A percentile compares a stretch with the other conserved stretches of the same genome.
Evolutionary conservation across 1,140 invertebrate species (phyloP).

Genomic region (Brachionus calyciflorus): DNA sequence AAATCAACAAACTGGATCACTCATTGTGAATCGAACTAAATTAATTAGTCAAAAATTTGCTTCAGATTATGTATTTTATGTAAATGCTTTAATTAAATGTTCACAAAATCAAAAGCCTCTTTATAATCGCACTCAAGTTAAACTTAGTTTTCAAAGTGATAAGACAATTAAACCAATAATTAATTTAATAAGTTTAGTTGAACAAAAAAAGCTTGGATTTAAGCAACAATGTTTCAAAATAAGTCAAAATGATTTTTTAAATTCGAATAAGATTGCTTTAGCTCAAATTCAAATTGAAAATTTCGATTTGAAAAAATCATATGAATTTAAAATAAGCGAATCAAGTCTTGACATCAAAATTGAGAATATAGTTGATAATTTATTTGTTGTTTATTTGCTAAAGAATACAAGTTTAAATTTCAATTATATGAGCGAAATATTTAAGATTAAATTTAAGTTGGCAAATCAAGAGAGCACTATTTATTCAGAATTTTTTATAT

Average conservation of each 20-base stretch:
- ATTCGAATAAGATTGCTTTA: background rate
- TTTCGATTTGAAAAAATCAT: background rate
- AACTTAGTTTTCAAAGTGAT: background rate
- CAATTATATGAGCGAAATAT: background rate
- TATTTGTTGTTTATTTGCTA: conserved; percentile 1
- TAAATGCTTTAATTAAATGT: conserved; percentile 1
- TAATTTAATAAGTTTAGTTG: background rate
- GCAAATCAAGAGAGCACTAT: background rate
- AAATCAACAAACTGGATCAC: background rate
- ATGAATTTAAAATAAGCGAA: background rate
- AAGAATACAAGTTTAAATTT: background rate
- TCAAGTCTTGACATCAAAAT: background rate
- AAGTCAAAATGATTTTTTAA: background rate
- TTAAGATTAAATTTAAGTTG: background rate
- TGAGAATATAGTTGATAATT: conserved; percentile 18
- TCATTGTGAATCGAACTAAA: background rate
- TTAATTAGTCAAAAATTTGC: background rate
- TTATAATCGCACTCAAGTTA: background rate
- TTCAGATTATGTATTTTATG: background rate
- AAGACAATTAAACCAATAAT: background rate
- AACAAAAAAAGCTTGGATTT: background rate
- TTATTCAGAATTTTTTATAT: background rate
- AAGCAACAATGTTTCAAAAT: background rate
- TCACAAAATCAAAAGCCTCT: background rate
- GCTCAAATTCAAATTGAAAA: conserved; percentile 26